Evolutionary conservation across 2,888 invertebrate species (phyloP).

Genomic region (Pachycephus smyrnensis): DNA sequence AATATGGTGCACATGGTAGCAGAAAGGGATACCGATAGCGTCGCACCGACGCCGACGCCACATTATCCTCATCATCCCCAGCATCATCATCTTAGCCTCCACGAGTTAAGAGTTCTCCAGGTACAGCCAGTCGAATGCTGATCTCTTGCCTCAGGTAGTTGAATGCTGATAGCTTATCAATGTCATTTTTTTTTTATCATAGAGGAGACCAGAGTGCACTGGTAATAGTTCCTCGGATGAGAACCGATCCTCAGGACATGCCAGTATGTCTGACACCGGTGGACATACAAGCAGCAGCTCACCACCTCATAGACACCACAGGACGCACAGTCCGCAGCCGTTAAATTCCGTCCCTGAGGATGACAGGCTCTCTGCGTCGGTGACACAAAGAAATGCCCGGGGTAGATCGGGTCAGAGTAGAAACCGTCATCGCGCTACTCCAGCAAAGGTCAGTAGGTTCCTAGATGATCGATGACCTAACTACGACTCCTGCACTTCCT

Average conservation of each 20-base stretch:
- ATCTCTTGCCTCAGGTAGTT: background rate
- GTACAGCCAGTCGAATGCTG: slow-evolving; percentile 53
- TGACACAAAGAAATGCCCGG: slow-evolving; percentile 74
- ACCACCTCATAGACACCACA: slow-evolving; percentile 70
- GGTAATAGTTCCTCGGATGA: slow-evolving; percentile 90
- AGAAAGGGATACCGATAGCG: slow-evolving; percentile 70
- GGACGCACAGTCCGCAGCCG: slow-evolving; percentile 68
- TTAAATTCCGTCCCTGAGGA: slow-evolving; percentile 72
- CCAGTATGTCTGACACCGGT: slow-evolving; percentile 93
- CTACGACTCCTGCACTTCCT: slow-evolving; percentile 42
- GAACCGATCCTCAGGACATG: slow-evolving; percentile 92
- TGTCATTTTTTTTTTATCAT: slow-evolving; percentile 33
- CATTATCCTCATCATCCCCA: slow-evolving; percentile 67
- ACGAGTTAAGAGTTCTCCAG: slow-evolving; percentile 73
- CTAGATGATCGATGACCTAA: background rate
- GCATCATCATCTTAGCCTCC: slow-evolving; percentile 74
- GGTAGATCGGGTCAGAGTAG: slow-evolving; percentile 74
- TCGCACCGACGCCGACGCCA: slow-evolving; percentile 63
- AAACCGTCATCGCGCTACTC: slow-evolving; percentile 75
- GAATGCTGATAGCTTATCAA: background rate
- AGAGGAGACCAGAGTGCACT: slow-evolving; percentile 75
- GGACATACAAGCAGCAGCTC: slow-evolving; percentile 72
- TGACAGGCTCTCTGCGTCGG: slow-evolving; percentile 75
- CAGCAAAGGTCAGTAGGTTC: slow-evolving; percentile 69
- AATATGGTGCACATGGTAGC: slow-evolving; percentile 69